These are phyloP conservation scores for Cotesia vestalis DNA, from an alignment of 1,140 invertebrate species.

Conservation along the genomic window DNA sequence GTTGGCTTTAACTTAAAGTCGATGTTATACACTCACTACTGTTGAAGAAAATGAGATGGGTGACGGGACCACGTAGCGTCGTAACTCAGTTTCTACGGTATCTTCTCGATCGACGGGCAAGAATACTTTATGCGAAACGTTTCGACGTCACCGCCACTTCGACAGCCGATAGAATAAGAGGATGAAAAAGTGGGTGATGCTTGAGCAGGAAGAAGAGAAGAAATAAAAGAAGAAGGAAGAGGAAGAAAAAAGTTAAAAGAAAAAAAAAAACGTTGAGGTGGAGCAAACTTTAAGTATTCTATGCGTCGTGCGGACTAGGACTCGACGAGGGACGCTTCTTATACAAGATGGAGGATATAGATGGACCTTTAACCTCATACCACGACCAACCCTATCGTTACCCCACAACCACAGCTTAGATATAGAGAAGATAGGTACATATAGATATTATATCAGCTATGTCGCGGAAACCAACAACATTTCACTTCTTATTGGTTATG, in stretches of 20 bases:
- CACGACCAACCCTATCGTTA: too few species aligned
- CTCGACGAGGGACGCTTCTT: conserved; percentile 26
- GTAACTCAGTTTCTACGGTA: conserved; percentile 54
- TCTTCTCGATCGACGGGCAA: conserved; percentile 45
- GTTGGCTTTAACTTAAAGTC: neutral
- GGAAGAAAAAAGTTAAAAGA: too few species aligned
- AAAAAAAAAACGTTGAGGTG: neutral
- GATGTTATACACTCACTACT: conserved; percentile 13
- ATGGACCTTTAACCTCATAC: too few species aligned
- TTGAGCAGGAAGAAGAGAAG: conserved; percentile 28
- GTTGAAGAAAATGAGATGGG: conserved; percentile 35
- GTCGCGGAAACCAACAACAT: too few species aligned
- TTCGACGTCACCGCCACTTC: conserved; percentile 49
- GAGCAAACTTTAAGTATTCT: conserved; percentile 60
- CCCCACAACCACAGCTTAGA: too few species aligned
- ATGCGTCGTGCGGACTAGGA: conserved; percentile 50
- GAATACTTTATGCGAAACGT: conserved; percentile 64
- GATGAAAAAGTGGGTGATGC: conserved; percentile 9
- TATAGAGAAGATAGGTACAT: too few species aligned
- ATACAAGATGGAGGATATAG: too few species aligned
- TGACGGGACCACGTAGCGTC: conserved; percentile 45
- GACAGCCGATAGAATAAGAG: conserved; percentile 30
- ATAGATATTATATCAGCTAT: too few species aligned
- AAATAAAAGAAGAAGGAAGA: neutral
- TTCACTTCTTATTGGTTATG: too few species aligned